phyloP scores from a whole-genome alignment of 2,888 invertebrate genomes.

The Stramonita haemastoma region DNA sequence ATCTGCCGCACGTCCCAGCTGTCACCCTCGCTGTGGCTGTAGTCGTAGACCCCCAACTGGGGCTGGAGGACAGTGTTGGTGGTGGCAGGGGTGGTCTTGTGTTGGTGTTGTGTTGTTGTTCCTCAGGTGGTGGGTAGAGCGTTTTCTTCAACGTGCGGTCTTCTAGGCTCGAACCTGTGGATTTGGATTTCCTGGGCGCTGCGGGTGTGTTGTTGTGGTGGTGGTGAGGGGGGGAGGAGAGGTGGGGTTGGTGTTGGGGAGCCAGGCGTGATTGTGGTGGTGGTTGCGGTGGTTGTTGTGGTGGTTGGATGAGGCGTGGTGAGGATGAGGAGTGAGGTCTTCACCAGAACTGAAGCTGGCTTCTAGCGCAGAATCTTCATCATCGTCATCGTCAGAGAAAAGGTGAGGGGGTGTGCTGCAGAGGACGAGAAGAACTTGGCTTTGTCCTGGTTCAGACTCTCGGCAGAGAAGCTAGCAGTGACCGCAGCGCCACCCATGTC shows the following conservation, averaged over 20 bases:
- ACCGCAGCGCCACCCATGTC: background rate
- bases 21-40: background rate
- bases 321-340: background rate
- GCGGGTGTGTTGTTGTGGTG: background rate
- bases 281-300: background rate
- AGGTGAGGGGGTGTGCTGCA: background rate
- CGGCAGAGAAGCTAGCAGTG: slow-evolving; percentile 38
- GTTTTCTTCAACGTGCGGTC: slow-evolving; percentile 4
- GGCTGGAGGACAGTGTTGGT: background rate
- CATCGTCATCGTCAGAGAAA: background rate
- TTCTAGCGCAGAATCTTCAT: slow-evolving; percentile 19
- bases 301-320: background rate
- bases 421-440: background rate
- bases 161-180: background rate
- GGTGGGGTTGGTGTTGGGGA: background rate
- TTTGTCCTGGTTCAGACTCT: background rate
- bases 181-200: background rate
- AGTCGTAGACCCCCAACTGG: background rate
- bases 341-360: slow-evolving; percentile 27
- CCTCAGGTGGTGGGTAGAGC: background rate
- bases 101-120: too few species aligned
- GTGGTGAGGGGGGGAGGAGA: background rate
- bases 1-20: background rate
- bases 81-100: background rate
- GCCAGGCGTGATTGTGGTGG: background rate